phyloP scores from a whole-genome alignment of 2,888 invertebrate genomes.

The Acanthosepion esculentum region DNA sequence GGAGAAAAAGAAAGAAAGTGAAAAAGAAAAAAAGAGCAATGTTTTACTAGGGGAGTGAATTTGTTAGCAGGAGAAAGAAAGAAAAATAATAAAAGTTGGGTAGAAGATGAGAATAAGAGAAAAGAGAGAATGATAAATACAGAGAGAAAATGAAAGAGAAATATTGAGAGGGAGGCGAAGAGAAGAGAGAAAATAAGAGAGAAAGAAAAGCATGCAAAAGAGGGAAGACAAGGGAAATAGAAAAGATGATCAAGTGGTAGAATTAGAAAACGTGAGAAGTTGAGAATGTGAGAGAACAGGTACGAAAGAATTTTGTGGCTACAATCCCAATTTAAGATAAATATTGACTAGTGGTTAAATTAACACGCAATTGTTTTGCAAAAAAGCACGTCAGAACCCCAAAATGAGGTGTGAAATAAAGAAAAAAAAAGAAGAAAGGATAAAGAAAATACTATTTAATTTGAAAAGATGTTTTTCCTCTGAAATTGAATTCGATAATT shows the following conservation, averaged over 20 bases:
- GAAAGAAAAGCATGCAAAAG: background rate
- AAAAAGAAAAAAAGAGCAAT: background rate
- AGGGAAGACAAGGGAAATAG: too few relatives aligned
- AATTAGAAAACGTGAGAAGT: background rate
- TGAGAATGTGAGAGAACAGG: background rate
- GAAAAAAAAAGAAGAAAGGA: background rate
- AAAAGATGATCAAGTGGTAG: background rate
- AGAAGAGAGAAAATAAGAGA: too few relatives aligned
- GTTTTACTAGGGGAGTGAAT: background rate
- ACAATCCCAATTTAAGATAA: background rate
- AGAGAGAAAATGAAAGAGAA: background rate
- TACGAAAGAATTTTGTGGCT: background rate
- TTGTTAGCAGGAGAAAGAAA: background rate
- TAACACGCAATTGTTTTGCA: background rate
- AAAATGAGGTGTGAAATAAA: background rate
- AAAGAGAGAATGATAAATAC: background rate
- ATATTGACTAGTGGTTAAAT: background rate
- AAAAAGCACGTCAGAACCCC: background rate
- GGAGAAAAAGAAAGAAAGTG: too few relatives aligned
- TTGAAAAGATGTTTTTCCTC: background rate
- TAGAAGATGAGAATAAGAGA: background rate
- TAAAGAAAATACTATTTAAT: background rate
- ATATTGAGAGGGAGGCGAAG: too few relatives aligned
- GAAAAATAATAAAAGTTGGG: background rate
- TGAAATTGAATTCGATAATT: constrained; percentile 22